These are phyloP conservation scores for Antheraea assamensis DNA, from an alignment of 2,888 invertebrate genomes.

Conservation along the genomic window DNA sequence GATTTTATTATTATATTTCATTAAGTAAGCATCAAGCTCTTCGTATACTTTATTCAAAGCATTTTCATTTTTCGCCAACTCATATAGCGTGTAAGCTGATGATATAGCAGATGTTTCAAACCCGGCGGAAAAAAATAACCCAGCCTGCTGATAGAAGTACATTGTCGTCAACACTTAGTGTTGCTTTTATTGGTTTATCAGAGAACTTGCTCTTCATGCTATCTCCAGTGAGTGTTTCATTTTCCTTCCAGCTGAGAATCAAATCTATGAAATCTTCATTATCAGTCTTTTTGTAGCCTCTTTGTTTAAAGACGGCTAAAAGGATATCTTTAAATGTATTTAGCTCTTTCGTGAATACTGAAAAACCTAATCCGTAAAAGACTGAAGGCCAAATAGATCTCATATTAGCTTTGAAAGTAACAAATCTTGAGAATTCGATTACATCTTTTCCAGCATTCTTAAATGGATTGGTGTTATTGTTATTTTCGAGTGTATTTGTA, in stretches of 20 bases:
- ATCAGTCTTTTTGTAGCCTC: constrained; percentile 24
- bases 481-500: constrained; percentile 24
- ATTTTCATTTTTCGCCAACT: constrained; percentile 40
- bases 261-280: constrained; percentile 34
- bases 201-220: constrained; percentile 20
- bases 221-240: constrained; percentile 30
- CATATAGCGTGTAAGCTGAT: constrained; percentile 39
- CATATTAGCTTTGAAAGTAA: constrained; percentile 8
- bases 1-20: constrained; percentile 32
- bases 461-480: constrained; percentile 21
- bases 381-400: constrained; percentile 26
- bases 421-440: background rate
- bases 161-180: constrained; percentile 48
- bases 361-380: constrained; percentile 25
- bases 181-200: background rate
- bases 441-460: constrained; percentile 18
- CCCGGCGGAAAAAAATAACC: constrained; percentile 62
- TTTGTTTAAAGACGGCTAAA: constrained; percentile 17
- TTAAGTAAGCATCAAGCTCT: constrained; percentile 45
- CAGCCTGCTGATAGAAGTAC: constrained; percentile 72
- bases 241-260: constrained; percentile 26
- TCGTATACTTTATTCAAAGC: constrained; percentile 31
- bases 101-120: constrained; percentile 47
- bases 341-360: constrained; percentile 15
- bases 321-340: constrained; percentile 18